These are phyloP conservation scores for Rhinoptilus africanus DNA, from an alignment of 2,113 vertebrate genomes.

Conservation along the genomic window DNA sequence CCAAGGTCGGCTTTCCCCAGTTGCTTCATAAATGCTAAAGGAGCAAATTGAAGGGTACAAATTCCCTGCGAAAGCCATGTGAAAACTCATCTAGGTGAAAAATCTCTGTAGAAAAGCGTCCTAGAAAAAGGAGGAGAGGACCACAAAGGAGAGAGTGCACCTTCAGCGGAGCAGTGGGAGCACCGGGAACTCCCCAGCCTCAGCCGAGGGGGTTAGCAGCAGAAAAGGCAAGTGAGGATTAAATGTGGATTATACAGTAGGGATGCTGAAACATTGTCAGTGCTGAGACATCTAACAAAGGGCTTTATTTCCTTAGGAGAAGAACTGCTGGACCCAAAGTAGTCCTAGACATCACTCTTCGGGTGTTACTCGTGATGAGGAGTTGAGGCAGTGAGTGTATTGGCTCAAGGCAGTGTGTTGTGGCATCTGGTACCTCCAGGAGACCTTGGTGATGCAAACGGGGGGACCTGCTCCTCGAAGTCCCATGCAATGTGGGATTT, in stretches of 20 bases:
- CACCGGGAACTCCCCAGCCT: neutral
- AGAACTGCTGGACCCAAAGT: neutral
- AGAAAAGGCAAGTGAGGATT: constrained; percentile 20
- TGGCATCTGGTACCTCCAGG: neutral
- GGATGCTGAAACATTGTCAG: neutral
- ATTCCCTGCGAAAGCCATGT: neutral
- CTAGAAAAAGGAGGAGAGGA: neutral
- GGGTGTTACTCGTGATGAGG: neutral
- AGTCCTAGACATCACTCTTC: neutral
- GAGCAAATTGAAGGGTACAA: neutral
- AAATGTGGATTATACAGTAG: neutral
- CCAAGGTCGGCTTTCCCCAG: neutral
- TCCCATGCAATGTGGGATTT: neutral
- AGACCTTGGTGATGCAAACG: neutral
- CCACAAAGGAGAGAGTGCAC: neutral
- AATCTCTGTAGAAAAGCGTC: neutral
- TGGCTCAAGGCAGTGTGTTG: neutral
- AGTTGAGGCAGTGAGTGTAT: neutral
- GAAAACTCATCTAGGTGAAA: neutral
- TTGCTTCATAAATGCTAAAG: neutral
- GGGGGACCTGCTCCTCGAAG: neutral
- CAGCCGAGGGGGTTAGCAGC: neutral
- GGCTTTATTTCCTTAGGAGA: neutral
- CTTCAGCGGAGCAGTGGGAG: neutral
- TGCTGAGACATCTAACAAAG: neutral